Base-by-base conservation (phyloP, 2,888 invertebrate genomes). In the Erpobdella octoculata region DNA sequence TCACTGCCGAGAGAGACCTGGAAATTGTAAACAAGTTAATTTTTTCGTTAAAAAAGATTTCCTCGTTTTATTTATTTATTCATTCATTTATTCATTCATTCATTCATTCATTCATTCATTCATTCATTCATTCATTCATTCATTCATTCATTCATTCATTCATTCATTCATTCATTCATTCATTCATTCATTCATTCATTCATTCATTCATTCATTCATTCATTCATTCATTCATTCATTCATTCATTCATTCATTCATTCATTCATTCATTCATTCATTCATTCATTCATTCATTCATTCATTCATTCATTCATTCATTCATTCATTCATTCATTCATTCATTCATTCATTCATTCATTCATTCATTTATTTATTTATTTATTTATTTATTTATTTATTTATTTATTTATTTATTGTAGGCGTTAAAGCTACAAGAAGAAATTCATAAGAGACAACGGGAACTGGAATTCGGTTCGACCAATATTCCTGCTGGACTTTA, bases 141-240 rank as follows among this genome's bases (percentile, higher is more conserved):
- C n/a, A n/a, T n/a, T n/a, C n/a, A n/a, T n/a, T n/a, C n/a, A n/a
- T n/a, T n/a, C n/a, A n/a, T n/a, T n/a, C n/a, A n/a, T n/a, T 21
- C 65, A 65, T 33, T 12, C 35, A 65, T 33, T 31, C 35, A 65
- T 33, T 31, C 35, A 65, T 65, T 21, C 35, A 65, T 65, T 31
- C 35, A 65, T 65, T 12, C 35, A 65, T 33, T 31, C 35, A 65
- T 65, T 31, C 65, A 65, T 65, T 31, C 65, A 12, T 65, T 31
- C 65, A 65, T 65, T 31, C 65, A 65, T 65, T 31, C 31, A 65
- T 65, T 31, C 65, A 65, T 65, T 31, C 65, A 65, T 65, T 31
- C 65, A 65, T 65, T 31, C 65, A 65, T 65, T 31, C 65, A 65
- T 65, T 31, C 65, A 65, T 67, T 21, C 67, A 67, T 67, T 41